These are phyloP conservation scores for Gari tellinella DNA, from an alignment of 2,888 invertebrate genomes.

Conservation along the genomic window DNA sequence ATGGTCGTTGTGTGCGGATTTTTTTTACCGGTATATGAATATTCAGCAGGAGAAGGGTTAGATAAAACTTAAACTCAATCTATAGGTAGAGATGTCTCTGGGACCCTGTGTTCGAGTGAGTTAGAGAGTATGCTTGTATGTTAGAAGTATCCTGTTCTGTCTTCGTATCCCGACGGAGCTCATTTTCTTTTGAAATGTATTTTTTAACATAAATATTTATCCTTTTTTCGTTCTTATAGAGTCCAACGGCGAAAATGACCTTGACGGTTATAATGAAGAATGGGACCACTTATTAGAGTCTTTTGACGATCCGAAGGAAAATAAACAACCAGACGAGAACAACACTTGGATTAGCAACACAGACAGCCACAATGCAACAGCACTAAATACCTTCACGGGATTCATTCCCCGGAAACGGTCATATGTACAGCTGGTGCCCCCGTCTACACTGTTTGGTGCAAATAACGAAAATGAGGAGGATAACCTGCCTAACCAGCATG, in stretches of 20 bases:
- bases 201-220: too few species aligned
- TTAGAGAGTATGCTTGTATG: too few species aligned
- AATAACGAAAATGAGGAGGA: neutral
- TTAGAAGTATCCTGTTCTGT: too few species aligned
- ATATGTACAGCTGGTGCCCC: slow-evolving; percentile 40
- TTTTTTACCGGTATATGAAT: too few species aligned
- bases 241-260: slow-evolving; percentile 51
- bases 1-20: too few species aligned
- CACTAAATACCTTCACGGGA: neutral
- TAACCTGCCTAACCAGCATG: too few species aligned
- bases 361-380: neutral
- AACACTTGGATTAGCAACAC: neutral
- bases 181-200: too few species aligned
- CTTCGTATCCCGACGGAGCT: too few species aligned
- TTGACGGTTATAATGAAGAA: slow-evolving; percentile 64
- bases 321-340: neutral
- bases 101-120: too few species aligned
- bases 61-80: too few species aligned
- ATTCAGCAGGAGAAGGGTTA: too few species aligned
- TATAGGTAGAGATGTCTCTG: too few species aligned
- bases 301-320: neutral
- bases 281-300: slow-evolving; percentile 62
- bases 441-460: slow-evolving; percentile 28
- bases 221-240: slow-evolving; percentile 20
- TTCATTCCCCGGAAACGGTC: slow-evolving; percentile 43